Evolutionary conservation across 2,888 invertebrate genomes (phyloP), one percentile per base, ranked within the genome.

Genomic region (Eupithecia tripunctaria): DNA sequence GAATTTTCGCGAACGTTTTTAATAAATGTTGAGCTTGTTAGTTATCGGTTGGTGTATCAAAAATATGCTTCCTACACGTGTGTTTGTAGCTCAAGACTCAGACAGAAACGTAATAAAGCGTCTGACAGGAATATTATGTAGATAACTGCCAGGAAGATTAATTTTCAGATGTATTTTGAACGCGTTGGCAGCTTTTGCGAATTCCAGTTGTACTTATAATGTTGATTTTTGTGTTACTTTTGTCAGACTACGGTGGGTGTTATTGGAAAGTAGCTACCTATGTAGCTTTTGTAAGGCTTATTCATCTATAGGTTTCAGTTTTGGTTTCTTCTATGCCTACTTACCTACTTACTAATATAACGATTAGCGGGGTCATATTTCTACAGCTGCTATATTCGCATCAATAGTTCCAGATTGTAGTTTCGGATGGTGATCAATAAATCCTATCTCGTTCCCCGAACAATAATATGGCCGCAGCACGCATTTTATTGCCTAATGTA

Each of bases 41-140:
- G 87, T 85, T 86, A 87, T 86, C 83, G 82, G 86, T 85, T 89
- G 88, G 89, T 89, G 89, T 90, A 85, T 82, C 78, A 81, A 83
- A 82, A 86, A 88, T 56, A 86, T 82, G 85, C 84, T 82, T 82
- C 18, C 64, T 75, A 80, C 84, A 84, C 85, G 87, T 82, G 77
- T 88, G 86, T 84, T 85, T 84, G 73, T 81, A 81, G 41, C 32
- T 65, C 84, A 74, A 81, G 81, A 38, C 32, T 65, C 68, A 82
- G 78, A 82, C 80, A 82, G 76, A 79, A 78, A 79, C 84, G 90
- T 89, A 89, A 91, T 90, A 90, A 88, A 87, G 81, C 81, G 81
- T 83, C 83, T 82, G 83, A 84, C 82, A 80, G 78, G 80, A 80
- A 79, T 83, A 84, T 82, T 77, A 80, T 78, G 75, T 78, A 78